A percentile compares a stretch with the other conserved stretches of the same genome.
phyloP scores from a whole-genome alignment of 1,140 invertebrate genomes.

The Meteorus sp. region DNA sequence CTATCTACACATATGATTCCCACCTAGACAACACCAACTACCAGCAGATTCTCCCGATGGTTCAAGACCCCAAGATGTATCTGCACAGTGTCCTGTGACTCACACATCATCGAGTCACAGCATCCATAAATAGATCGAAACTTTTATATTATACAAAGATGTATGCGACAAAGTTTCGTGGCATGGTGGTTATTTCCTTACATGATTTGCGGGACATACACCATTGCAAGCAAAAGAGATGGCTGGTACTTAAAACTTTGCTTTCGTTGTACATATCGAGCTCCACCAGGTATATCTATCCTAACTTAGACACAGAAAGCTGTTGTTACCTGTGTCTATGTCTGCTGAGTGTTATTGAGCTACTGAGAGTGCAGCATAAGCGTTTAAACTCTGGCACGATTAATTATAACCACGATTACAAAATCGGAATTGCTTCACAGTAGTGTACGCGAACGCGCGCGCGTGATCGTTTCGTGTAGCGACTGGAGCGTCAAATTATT shows the following conservation, averaged over 20 bases:
- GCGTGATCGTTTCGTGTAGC: neutral
- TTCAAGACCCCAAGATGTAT: constrained; percentile 14
- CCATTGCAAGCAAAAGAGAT: too few relatives aligned
- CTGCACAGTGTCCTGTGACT: constrained; percentile 6
- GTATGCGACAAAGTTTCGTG: too few relatives aligned
- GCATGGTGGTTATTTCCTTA: too few relatives aligned
- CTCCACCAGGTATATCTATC: too few relatives aligned
- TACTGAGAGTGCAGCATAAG: constrained; percentile 19
- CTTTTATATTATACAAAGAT: too few relatives aligned
- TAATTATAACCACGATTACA: constrained; percentile 17
- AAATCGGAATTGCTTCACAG: constrained; percentile 5
- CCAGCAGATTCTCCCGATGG: constrained; percentile 1
- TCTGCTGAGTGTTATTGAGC: too few relatives aligned
- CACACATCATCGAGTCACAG: neutral
- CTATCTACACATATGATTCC: constrained; percentile 21
- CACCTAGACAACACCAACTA: neutral
- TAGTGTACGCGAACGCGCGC: too few relatives aligned
- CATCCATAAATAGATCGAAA: constrained; percentile 15
- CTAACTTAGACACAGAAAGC: too few relatives aligned
- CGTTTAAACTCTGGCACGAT: neutral
- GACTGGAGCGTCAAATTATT: constrained; percentile 38
- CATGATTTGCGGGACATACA: too few relatives aligned
- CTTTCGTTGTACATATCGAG: neutral
- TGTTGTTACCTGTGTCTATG: too few relatives aligned
- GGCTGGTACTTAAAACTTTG: too few relatives aligned